These are phyloP conservation scores for Myanophis thanlyinensis DNA, from an alignment of 2,113 vertebrate genomes.

Conservation along the genomic window DNA sequence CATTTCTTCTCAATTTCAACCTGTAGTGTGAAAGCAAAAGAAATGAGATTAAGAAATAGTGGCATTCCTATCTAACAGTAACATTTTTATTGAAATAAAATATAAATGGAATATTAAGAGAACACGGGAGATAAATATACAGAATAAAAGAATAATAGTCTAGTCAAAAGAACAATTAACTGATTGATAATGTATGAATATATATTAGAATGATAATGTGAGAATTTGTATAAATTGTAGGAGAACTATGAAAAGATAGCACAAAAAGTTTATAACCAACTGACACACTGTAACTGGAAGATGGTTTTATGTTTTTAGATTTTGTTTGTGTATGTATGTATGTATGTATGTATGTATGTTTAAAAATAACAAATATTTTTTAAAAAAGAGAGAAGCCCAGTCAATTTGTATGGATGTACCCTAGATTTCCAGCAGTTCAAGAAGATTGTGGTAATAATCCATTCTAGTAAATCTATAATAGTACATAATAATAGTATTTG, in stretches of 20 bases:
- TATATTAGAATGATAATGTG: no score
- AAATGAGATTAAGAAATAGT: conserved; percentile 1
- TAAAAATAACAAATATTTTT: no score
- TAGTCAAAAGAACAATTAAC: no score
- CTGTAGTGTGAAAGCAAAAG: conserved; percentile 67
- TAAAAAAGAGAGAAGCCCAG: neutral
- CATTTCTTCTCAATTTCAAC: conserved; percentile 96
- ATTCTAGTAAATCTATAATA: neutral
- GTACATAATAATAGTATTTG: neutral
- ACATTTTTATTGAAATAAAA: neutral
- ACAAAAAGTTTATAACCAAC: no score
- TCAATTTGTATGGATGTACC: neutral
- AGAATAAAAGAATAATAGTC: neutral
- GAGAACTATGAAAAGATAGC: no score
- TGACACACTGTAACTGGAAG: no score
- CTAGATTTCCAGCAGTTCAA: neutral
- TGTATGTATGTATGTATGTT: no score
- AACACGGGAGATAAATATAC: neutral
- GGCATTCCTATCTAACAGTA: neutral
- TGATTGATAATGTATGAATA: no score
- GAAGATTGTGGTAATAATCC: neutral
- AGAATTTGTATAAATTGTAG: no score
- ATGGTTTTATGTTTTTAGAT: no score
- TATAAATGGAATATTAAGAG: neutral
- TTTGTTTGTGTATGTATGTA: no score